Conservation (phyloP, 92 coral and sea anemone genomes). For the Phenganax stokvisi region DNA sequence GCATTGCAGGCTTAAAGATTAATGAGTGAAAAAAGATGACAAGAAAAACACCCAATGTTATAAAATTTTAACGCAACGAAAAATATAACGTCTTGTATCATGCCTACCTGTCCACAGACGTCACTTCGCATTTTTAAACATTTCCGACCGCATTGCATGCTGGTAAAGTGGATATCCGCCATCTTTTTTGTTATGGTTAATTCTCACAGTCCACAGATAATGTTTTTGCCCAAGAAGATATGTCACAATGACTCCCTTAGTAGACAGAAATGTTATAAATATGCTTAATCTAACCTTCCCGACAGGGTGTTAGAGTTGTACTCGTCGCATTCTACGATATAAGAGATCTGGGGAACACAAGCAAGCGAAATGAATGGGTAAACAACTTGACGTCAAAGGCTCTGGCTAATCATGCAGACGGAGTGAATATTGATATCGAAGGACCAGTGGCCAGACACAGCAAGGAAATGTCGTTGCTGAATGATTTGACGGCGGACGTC, state of each 20-base stretch:
- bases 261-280: background rate
- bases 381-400: conserved; percentile 71
- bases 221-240: background rate
- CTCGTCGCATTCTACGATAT: conserved; percentile 64
- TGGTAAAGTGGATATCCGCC: no score
- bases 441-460: conserved; percentile 69
- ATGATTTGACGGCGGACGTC: conserved; percentile 67
- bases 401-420: conserved; percentile 72
- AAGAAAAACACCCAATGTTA: no score
- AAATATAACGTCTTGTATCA: no score
- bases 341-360: conserved; percentile 59
- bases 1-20: no score
- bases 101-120: no score
- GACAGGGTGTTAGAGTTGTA: conserved; percentile 89
- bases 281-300: background rate
- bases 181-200: no score
- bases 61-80: no score
- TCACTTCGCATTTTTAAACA: no score
- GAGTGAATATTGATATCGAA: conserved; percentile 90
- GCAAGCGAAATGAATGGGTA: conserved; percentile 69
- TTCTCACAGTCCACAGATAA: no score
- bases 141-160: no score
- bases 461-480: conserved; percentile 65
- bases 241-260: background rate
- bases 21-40: no score